Evolutionary conservation across 2,888 invertebrate species (phyloP).

Genomic region (Eurytoma adleriae): DNA sequence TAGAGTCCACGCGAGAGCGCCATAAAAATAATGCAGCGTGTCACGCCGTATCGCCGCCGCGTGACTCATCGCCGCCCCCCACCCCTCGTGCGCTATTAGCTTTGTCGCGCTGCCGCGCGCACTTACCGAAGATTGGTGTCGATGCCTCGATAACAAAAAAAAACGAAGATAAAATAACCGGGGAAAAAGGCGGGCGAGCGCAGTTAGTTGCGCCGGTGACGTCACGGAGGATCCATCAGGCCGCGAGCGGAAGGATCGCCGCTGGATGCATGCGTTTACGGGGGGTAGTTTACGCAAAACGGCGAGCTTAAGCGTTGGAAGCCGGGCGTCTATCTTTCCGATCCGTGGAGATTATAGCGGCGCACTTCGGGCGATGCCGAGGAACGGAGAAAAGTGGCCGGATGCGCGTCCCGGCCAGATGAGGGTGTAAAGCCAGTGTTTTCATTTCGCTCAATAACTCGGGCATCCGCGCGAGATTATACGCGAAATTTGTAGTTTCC

Average conservation of each 20-base stretch:
- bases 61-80: constrained; percentile 33
- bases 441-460: constrained; percentile 22
- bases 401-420: neutral
- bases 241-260: too few species aligned
- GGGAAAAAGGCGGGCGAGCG: neutral
- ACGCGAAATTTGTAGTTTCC: constrained; percentile 10
- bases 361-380: neutral
- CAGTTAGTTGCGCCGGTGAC: constrained; percentile 12
- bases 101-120: neutral
- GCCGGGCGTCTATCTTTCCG: neutral
- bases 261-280: neutral
- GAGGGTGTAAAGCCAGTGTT: constrained; percentile 1
- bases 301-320: neutral
- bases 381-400: neutral
- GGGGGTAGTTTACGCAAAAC: neutral
- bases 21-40: constrained; percentile 46
- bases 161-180: too few species aligned
- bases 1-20: constrained; percentile 37
- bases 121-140: constrained; percentile 9
- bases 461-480: neutral
- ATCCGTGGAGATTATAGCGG: neutral
- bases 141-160: too few species aligned
- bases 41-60: constrained; percentile 26
- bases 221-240: neutral
- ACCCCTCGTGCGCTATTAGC: neutral